Evolutionary conservation across 2,888 invertebrate species (phyloP), one percentile per base, ranked within the genome.

Genomic region (Rhagophthalmus giganteus): DNA sequence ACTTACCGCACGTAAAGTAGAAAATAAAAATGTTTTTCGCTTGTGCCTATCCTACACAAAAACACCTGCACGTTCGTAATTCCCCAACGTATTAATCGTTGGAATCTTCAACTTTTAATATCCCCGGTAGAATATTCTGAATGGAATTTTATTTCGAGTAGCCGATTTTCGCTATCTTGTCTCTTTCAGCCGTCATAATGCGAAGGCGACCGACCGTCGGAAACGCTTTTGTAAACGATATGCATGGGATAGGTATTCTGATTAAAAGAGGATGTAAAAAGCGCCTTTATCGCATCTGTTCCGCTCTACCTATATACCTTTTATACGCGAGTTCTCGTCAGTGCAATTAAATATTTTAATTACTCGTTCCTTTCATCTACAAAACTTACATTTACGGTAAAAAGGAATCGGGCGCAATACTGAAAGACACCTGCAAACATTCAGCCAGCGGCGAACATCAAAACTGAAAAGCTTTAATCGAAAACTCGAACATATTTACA

Each of bases 61-160:
- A n/a, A n/a, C n/a, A 12, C 10, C 12, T 12, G 20, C 27, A 44
- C 31, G 35, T 45, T 34, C 31, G 30, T 30, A 45, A 45, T 45
- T n/a, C 45, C 45, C 37, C 24, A 16, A 37, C n/a, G 32, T 30
- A 45, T 35, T 45, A 45, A 45, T 45, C 37, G 5, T 2, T 15
- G 30, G 16, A 28, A 37, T 28, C 28, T 25, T 28, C 10, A 24
- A 20, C 35, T 45, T 45, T 45, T 35, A 45, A 45, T 44, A 35
- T 30, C 30, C 30, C 30, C 45, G 6, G 1, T 7, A 24, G 20
- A 24, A 35, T n/a, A n/a, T 45, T 35, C 27, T 3, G 11, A 42
- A 26, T 42, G 16, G 30, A 31, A 41, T 41, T 41, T 28, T 9
- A 27, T 33, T 32, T 25, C 30, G 11, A 12, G 6, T 13, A 10